Conservation (phyloP, 2,888 invertebrate genomes). For the Ochropacha duplaris region DNA sequence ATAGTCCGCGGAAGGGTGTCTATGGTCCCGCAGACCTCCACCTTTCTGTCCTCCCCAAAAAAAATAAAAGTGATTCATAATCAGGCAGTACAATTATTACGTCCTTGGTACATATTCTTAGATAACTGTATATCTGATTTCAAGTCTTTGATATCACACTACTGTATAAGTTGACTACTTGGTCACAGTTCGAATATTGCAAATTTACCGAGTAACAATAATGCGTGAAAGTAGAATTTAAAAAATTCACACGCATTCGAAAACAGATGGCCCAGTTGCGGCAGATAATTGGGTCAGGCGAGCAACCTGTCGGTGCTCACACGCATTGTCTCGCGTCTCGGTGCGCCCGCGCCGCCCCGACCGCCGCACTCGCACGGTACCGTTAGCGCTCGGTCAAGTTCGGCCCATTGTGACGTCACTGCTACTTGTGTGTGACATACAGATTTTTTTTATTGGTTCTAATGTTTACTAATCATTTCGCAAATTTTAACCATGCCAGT, state of each 20-base stretch:
- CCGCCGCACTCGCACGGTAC: slow-evolving; percentile 43
- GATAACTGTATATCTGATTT: no score
- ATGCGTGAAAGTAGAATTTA: slow-evolving; percentile 59
- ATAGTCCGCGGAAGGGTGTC: no score
- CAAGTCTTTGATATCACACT: no score
- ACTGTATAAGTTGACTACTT: no score
- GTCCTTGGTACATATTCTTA: no score
- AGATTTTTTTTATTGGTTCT: slow-evolving; percentile 27
- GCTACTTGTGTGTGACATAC: slow-evolving; percentile 62
- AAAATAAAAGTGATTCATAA: no score
- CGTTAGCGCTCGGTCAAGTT: slow-evolving; percentile 79
- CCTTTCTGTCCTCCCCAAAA: no score
- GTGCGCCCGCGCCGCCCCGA: slow-evolving; percentile 24
- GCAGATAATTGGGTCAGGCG: slow-evolving; percentile 78
- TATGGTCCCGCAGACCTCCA: no score
- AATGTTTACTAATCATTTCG: background rate
- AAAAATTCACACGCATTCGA: slow-evolving; percentile 71
- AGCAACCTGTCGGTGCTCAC: slow-evolving; percentile 76
- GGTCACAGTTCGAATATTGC: slow-evolving; percentile 14
- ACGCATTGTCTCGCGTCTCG: slow-evolving; percentile 74
- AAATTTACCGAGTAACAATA: slow-evolving; percentile 23
- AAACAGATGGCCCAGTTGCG: slow-evolving; percentile 69
- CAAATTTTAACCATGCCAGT: background rate
- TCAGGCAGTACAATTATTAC: no score
- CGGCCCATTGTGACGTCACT: slow-evolving; percentile 68